Evolutionary conservation across 92 coral and sea anemone species (phyloP).

Genomic region (Desmophyllum pertusum): DNA sequence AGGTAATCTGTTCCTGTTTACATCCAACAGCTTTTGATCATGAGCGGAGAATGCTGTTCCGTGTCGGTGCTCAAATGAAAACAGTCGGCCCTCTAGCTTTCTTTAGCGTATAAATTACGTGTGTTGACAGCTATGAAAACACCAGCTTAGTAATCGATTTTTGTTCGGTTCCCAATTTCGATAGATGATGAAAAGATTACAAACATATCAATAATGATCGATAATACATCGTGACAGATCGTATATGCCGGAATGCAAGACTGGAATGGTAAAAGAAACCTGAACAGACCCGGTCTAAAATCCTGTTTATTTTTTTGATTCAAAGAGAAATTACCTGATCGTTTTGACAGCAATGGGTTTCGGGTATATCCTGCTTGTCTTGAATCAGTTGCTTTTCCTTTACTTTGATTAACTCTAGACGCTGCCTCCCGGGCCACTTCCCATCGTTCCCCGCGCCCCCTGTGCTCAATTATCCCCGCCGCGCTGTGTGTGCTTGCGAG

Average conservation of each 20-base stretch:
- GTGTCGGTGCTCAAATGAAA: constrained; percentile 14
- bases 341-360: not conserved
- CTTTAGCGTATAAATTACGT: not conserved
- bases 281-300: not conserved
- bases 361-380: not conserved
- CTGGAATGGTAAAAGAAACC: not conserved
- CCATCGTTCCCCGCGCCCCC: too few species aligned
- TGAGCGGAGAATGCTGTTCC: not conserved
- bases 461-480: too few species aligned
- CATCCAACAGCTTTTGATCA: not conserved
- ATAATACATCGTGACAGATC: not conserved
- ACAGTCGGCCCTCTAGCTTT: not conserved
- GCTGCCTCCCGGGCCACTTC: too few species aligned
- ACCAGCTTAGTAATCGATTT: constrained; percentile 6
- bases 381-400: not conserved
- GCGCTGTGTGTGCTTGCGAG: too few species aligned
- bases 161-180: not conserved
- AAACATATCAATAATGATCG: not conserved
- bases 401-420: not conserved
- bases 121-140: constrained; percentile 31
- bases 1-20: not conserved
- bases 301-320: not conserved
- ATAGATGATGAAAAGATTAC: not conserved
- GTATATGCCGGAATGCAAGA: not conserved
- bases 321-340: not conserved